Evolutionary conservation across 2,797 vertebrate species (phyloP), one percentile per base, ranked within the genome.

Genomic region (Enteromius radiatus): DNA sequence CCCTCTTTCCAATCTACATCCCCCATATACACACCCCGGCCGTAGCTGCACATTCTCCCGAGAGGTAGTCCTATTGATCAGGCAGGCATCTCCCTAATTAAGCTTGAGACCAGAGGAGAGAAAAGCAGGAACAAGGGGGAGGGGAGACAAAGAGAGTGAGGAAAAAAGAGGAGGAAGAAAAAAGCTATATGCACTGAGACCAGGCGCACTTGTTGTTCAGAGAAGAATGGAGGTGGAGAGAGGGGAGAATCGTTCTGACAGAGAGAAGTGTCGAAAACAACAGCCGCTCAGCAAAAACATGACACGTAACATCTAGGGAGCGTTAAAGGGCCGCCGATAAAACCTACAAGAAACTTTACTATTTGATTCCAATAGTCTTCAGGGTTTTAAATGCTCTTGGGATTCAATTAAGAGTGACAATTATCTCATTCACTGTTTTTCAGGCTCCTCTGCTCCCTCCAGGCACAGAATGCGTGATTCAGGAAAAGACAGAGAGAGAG

Each of bases 321-420:
- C 12, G 1, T 67, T 73, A 59, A 41, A 76, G 23, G 9, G 11
- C 9, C 2, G 11, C 75, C 8, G 17, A 47, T 54, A 54, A 64
- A 85, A 84, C 82, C 79, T 75, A 76, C 80, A 83, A 73, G 74
- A 86, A 68, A 74, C 78, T 79, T 82, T 56, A 56, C 85, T 81
- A 87, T 90, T 89, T 89, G 85, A 91, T 91, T 91, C 87, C 83
- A 84, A 84, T 92, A 82, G 84, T 87, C 90, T 90, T 85, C 41
- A 2, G 90, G 87, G 83, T 19, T 85, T 88, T 70, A 74, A 89
- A 61, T 59, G 69, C 92, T 88, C 87, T 61, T 3, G 89, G 92
- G 91, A 92, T 91, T 94, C 86, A 93, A 93, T 93, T 94, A 93
- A 93, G 92, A 93, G 85, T 88, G 81, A 86, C 91, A 92, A 92